Evolutionary conservation across 30 jellyfish, hydroid and myxozoan species (phyloP), one percentile per base, ranked within the genome.

Genomic region (Aurelia sp.): DNA sequence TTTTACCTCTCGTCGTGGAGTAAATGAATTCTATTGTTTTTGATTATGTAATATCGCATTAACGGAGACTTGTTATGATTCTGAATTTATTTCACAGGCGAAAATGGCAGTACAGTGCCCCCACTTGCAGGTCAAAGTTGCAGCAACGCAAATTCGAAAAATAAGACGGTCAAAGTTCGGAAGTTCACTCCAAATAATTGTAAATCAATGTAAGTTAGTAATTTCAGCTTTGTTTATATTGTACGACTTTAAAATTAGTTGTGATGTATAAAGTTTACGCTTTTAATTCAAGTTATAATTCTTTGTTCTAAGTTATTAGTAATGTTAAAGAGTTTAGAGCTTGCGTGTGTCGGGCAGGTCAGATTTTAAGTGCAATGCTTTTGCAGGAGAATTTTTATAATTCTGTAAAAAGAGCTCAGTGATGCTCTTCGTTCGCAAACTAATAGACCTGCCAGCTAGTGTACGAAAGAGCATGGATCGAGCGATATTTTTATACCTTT

Each of bases 151-250:
- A 63, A 68, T 22, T 75, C 89, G 48, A 86, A 86, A 27, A 76
- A 86, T 81, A 74, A 85, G 55, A 86, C 95, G 16, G 86, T 86
- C 18, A 76, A 64, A 86, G 95, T 86, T 60, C 76, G 95, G 44
- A 86, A 76, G 73, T 76, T 86, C 41, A 86, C 89, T 3, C 95
- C 95, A 31, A 86, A 76, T 81, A 86, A 76, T 76, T 86, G 95
- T 66, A 86, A 86, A 86, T 57, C 93, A 6, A 84, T 84, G 93
- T 84, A 73, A 53, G 50, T 44, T 44, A 44, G 55, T 44, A 66
- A 35, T 55, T 61, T 22, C 20, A 20, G 76, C 78, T 79, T 53
- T 79, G 81, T 79, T 79, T 35, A 79, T 79, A 79, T 79, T 62
- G 89, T 62, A 60, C 72, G 66, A 63, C 62, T 59, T 77, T 58